Evolutionary conservation across 2,797 vertebrate genomes (phyloP), one percentile per base, ranked within the genome.

Genomic region (Microctenopoma stevenorrisi): DNA sequence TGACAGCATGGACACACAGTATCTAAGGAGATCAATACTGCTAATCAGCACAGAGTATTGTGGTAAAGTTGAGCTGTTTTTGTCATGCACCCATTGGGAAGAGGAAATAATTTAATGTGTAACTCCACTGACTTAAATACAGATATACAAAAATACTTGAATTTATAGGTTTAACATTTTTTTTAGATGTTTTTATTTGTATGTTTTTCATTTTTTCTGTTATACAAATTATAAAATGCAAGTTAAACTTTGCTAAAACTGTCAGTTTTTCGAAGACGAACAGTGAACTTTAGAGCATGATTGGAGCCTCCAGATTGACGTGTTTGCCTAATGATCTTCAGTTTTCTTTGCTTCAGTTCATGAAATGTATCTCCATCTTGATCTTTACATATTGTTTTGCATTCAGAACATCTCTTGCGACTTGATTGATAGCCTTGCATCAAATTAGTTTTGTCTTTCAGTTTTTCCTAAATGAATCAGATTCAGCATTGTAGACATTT

Each of bases 291-390:
- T 7, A 72, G 69, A 64, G 33, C 46, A 48, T 52, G 60, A 35
- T 69, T 61, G 8, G 8, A 37, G 37, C 37, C 37, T 37, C 11
- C 10, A 71, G 71, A 71, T 33, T 73, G 69, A 72, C 42, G 16
- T 59, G 63, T 67, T 55, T 67, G 37, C 37, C 75, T 65, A 78
- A 78, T 79, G 59, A 77, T 70, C 58, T 46, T 66, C 33, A 58
- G 25, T 38, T 56, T 70, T 62, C 43, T 53, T 70, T 33, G 53
- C 61, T 59, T 9, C 37, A 37, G 2, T 33, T 33, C 30, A 55
- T 68, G 60, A 73, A 70, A 63, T 73, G 62, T 56, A 52, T 37
- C 37, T 37, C 37, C 64, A 52, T 57, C 64, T 67, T 42, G 37
- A 42, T 52, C 55, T 69, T 60, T 60, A 66, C 42, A 67, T 63